Evolutionary conservation across 2,888 invertebrate species (phyloP), one percentile per base, ranked within the genome.

Genomic region (Pocota personata): DNA sequence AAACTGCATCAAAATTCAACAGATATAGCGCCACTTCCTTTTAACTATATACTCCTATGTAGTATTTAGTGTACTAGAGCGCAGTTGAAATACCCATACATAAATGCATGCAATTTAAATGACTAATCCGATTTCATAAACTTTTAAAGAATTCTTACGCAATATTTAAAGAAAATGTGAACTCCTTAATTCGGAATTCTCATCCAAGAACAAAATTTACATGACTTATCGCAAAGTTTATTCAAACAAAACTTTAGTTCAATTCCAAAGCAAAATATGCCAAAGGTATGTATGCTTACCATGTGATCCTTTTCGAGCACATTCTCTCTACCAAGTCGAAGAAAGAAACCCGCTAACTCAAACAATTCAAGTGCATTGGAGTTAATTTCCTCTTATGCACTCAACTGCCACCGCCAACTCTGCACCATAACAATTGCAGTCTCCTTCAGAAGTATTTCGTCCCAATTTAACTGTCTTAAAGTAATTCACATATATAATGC

Each of bases 361-460:
- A 58, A 58, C 48, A 67, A 55, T 69, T 64, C 76, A 57, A 71
- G 48, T 50, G 64, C 64, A 71, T 64, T 77, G 35, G 32, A 58
- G 64, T 40, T 71, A 57, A 71, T 77, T 77, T 77, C 19, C 58
- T 14, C 35, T 32, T 1, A 19, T 14, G 8, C 35, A 64, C 62
- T 30, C 35, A 72, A 30, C 19, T 30, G 24, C 57, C n/a, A 12
- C 24, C 19, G 35, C 55, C 50, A 62, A 55, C 62, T 55, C 19
- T 55, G 10, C 12, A 24, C 19, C 12, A 30, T n/a, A 55, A 57
- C 43, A 37, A 58, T 35, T 35, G 66, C 48, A 55, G 75, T 64
- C 57, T 66, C n/a, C 35, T 66, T 37, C 52, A 71, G 40, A 72
- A 66, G 58, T 57, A 52, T 67, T 55, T 60, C 14, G 27, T 46